Base-by-base conservation (phyloP, 2,888 invertebrate genomes). In the Ametastegia equiseti region DNA sequence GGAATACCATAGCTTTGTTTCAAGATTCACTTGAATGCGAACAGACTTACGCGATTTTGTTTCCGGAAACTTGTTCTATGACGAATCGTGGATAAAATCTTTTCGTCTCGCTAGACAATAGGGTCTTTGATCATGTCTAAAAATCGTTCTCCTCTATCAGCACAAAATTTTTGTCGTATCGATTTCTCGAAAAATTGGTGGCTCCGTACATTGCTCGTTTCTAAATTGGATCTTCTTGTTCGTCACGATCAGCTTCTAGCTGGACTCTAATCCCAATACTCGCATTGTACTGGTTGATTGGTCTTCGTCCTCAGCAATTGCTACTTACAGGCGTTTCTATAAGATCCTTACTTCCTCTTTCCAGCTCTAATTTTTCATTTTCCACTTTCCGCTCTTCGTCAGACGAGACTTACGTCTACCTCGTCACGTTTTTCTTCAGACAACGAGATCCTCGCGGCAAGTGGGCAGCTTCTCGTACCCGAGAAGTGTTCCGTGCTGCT, bases 401-500 rank as follows among this genome's bases (percentile, higher is more conserved):
- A 75, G 54, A 75, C 75, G 13, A 75, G 39, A 36, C 13, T 33
- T 54, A 9, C 42, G 27, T 13, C 11, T 15, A 36, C 11, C 33
- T 19, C 36, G 75, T 75, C 75, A 75, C 33, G 36, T 75, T 36
- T 57, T 47, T 71, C 15, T 19, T 54, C 15, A 42, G 27, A 47
- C 42, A 36, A 54, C 75, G 54, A 75, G 54, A 23, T 11, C 36
- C 39, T 75, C 23, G 5, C 33, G n/a, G 30, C 30, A 47, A 47
- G 45, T 45, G 75, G 33, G 23, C 50, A 54, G 19, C 57, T 54
- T 15, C 45, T 71, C 45, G n/a, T 11, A 15, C 27, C n/a, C 1
- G 54, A 11, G 54, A 19, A 54, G 50, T 54, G 50, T 54, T 54
- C n/a, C 75, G 36, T 75, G 75, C 50, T 27, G 71, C 23, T 11